A percentile compares a stretch with the other conserved stretches of the same genome.
Evolutionary conservation across 2,113 vertebrate species (phyloP).

Genomic region (Sakesphorus luctuosus): DNA sequence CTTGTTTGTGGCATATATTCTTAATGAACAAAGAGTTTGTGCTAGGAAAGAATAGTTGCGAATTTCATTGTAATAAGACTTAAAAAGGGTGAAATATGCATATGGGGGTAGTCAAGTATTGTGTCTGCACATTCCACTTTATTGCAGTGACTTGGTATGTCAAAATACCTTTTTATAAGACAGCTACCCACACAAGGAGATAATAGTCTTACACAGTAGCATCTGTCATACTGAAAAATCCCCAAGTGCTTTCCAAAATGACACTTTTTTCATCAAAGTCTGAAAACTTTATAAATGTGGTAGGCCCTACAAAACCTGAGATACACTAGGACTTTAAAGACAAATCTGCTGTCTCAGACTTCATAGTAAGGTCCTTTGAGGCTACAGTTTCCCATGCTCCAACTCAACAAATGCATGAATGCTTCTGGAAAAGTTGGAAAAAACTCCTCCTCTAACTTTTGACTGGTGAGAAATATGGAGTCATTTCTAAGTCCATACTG

Average conservation of each 20-base stretch:
- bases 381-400: neutral
- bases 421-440: neutral
- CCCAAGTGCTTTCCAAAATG: conserved; percentile 10
- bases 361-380: neutral
- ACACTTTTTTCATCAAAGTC: neutral
- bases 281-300: neutral
- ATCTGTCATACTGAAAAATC: conserved; percentile 48
- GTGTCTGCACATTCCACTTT: conserved; percentile 20
- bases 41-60: neutral
- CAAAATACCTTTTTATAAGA: conserved; percentile 34
- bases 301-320: neutral
- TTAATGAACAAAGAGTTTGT: neutral
- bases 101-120: conserved; percentile 40
- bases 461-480: neutral
- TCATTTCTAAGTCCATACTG: neutral
- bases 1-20: neutral
- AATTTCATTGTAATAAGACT: conserved; percentile 23
- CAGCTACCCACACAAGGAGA: conserved; percentile 15
- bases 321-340: neutral
- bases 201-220: conserved; percentile 15
- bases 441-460: neutral
- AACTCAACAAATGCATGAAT: neutral
- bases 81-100: conserved; percentile 33
- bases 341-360: neutral
- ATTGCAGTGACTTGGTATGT: conserved; percentile 24